These are phyloP conservation scores for Slavum lentiscoides DNA, from an alignment of 2,888 invertebrate species.

Conservation along the genomic window DNA sequence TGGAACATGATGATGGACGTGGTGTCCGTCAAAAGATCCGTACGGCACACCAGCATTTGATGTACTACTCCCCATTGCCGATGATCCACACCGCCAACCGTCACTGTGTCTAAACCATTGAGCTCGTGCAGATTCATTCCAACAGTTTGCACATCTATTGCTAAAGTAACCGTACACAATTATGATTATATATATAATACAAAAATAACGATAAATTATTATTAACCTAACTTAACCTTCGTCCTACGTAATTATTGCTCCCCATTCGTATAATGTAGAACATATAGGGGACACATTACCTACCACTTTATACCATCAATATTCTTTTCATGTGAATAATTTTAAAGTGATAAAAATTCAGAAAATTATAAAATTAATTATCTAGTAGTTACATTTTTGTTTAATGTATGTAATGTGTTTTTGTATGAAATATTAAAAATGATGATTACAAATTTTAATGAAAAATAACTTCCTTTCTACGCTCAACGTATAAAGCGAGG, in stretches of 20 bases:
- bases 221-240: too few species aligned
- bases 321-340: too few species aligned
- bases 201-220: too few species aligned
- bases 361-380: too few species aligned
- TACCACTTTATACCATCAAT: too few species aligned
- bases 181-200: not conserved
- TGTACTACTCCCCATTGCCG: slow-evolving; percentile 67
- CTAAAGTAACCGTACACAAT: slow-evolving; percentile 30
- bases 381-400: not conserved
- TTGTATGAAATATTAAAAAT: slow-evolving; percentile 12
- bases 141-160: slow-evolving; percentile 77
- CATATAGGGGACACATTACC: too few species aligned
- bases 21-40: slow-evolving; percentile 56
- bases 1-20: slow-evolving; percentile 57
- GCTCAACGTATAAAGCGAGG: not conserved
- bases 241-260: too few species aligned
- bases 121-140: slow-evolving; percentile 85
- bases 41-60: slow-evolving; percentile 62
- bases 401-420: not conserved
- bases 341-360: too few species aligned
- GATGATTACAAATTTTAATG: slow-evolving; percentile 7
- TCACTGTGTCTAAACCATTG: slow-evolving; percentile 90
- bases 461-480: not conserved
- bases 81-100: slow-evolving; percentile 80
- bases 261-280: too few species aligned